These are phyloP conservation scores for Charadrius vociferus DNA, from an alignment of 2,113 vertebrate genomes.

Conservation along the genomic window DNA sequence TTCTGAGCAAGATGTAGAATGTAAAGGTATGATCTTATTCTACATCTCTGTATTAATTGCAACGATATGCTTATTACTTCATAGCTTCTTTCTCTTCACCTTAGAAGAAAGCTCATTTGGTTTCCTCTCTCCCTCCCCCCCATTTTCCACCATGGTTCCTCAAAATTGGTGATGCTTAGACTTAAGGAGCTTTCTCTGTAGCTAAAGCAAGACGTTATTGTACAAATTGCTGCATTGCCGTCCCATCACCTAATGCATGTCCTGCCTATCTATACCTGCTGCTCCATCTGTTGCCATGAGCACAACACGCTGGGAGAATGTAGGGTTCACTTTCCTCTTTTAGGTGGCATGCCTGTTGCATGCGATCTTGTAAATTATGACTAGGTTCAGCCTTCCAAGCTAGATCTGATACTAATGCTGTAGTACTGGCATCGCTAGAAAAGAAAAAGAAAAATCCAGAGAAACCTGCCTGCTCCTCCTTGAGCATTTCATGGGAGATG, in stretches of 20 bases:
- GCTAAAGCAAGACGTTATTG: not conserved
- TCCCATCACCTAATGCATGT: not conserved
- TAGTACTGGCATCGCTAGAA: not conserved
- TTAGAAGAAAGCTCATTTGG: not conserved
- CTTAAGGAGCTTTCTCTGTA: not conserved
- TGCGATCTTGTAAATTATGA: not conserved
- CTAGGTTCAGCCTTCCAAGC: not conserved
- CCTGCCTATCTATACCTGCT: not conserved
- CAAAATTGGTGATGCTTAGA: not conserved
- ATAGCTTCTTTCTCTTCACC: not conserved
- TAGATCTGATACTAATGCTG: not conserved
- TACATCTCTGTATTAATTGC: not conserved
- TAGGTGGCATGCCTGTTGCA: not conserved
- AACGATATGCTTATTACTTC: not conserved
- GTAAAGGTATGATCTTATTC: no score
- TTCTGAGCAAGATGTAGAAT: not conserved
- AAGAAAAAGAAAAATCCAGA: not conserved
- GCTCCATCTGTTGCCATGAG: not conserved
- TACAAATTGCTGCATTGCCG: not conserved
- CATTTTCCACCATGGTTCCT: not conserved
- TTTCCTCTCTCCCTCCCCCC: accelerated
- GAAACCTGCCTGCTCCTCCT: not conserved
- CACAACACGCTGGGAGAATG: not conserved
- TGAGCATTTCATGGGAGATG: not conserved
- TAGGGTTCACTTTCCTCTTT: not conserved